Conservation (phyloP, 2,113 vertebrate genomes). For the Lamprotornis superbus region DNA sequence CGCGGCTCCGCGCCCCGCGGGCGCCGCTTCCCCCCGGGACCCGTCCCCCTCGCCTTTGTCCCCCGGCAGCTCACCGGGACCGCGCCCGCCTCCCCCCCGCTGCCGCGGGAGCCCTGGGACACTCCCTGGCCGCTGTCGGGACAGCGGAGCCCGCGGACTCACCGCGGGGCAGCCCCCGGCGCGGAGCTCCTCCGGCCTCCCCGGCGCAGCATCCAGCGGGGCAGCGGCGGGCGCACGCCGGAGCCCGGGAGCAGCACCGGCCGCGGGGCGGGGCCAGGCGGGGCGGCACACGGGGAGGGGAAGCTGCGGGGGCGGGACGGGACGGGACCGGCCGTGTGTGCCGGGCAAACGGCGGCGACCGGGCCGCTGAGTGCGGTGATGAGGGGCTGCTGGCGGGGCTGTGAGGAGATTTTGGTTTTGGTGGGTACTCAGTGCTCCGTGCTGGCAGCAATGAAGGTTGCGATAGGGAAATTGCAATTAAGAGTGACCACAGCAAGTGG, state of each 20-base stretch:
- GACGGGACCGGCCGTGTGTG: fast-evolving
- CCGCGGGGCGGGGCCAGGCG: background rate
- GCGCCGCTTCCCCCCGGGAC: background rate
- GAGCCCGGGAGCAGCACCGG: background rate
- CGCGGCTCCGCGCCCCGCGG: background rate
- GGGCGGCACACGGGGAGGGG: background rate
- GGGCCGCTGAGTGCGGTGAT: fast-evolving
- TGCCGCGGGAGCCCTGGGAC: background rate
- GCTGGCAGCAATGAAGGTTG: fast-evolving
- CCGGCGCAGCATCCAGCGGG: background rate
- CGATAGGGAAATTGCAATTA: background rate
- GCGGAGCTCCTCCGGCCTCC: background rate
- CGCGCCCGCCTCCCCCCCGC: background rate
- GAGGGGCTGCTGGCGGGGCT: no score
- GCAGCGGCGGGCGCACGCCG: background rate
- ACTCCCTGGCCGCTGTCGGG: background rate
- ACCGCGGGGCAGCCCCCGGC: background rate
- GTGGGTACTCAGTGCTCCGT: fast-evolving
- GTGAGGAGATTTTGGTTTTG: fast-evolving
- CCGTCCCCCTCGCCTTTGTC: background rate
- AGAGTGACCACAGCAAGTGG: fast-evolving
- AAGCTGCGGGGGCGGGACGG: background rate
- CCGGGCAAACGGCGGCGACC: fast-evolving
- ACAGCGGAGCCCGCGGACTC: background rate
- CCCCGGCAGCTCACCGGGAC: background rate